phyloP scores from a whole-genome alignment of 2,888 invertebrate species.

The Phyllotreta striolata region DNA sequence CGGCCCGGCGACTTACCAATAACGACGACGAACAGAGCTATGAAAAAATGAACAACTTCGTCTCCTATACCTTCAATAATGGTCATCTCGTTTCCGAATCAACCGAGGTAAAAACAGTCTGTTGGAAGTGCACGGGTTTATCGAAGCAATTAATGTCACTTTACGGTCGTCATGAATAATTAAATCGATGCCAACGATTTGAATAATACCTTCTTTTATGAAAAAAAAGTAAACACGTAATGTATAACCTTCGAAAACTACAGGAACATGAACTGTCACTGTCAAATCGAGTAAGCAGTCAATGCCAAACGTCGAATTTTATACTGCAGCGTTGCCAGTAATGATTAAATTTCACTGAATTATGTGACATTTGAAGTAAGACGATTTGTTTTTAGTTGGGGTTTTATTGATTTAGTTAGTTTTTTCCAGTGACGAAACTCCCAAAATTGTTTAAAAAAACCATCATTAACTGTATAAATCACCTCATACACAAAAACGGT shows the following conservation, averaged over 20 bases:
- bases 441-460: too few species aligned
- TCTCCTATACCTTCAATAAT: constrained; percentile 85
- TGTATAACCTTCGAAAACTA: constrained; percentile 15
- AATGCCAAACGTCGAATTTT: constrained; percentile 1
- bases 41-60: constrained; percentile 80
- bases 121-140: neutral
- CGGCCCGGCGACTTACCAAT: constrained; percentile 53
- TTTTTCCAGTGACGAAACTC: too few species aligned
- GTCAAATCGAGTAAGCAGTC: neutral
- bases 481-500: too few species aligned
- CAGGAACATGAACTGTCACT: neutral
- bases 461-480: too few species aligned
- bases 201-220: neutral
- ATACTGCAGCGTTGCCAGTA: too few species aligned
- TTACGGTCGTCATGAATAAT: constrained; percentile 3
- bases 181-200: neutral
- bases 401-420: too few species aligned
- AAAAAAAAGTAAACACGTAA: constrained; percentile 16
- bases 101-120: constrained; percentile 5
- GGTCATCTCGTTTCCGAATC: constrained; percentile 64
- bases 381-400: too few species aligned
- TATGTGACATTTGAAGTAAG: too few species aligned
- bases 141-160: neutral
- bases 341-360: too few species aligned
- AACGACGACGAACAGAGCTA: constrained; percentile 65